Percentiles rank a stretch among this genome's conserved stretches.
These are phyloP conservation scores for Podiceps cristatus DNA, from an alignment of 2,113 vertebrate genomes.

Conservation along the genomic window DNA sequence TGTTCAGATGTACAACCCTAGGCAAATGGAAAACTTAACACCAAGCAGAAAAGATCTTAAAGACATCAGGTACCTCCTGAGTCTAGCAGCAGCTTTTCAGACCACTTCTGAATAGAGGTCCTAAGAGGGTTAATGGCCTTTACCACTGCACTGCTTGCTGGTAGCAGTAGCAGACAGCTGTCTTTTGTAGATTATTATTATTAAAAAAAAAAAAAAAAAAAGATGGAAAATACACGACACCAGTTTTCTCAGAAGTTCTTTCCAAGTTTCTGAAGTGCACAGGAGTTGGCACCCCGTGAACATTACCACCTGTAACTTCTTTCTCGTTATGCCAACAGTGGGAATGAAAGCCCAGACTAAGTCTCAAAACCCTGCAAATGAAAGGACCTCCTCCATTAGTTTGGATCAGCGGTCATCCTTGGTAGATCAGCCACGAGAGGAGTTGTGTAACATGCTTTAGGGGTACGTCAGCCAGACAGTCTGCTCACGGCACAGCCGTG, in stretches of 20 bases:
- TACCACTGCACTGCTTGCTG: neutral
- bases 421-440: neutral
- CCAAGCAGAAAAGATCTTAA: neutral
- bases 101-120: neutral
- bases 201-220: neutral
- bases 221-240: neutral
- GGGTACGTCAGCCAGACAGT: neutral
- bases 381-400: neutral
- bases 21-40: neutral
- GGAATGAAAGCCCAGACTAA: neutral
- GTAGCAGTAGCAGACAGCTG: neutral
- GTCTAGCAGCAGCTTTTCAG: neutral
- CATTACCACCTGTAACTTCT: conserved; percentile 16
- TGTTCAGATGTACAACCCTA: neutral
- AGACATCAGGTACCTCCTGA: neutral
- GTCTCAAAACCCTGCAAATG: neutral
- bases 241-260: neutral
- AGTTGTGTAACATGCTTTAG: neutral
- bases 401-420: neutral
- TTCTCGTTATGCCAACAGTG: neutral
- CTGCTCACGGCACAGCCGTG: neutral
- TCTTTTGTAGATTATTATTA: neutral
- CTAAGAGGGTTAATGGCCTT: neutral
- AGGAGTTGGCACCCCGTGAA: neutral
- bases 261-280: conserved; percentile 12